A percentile compares a stretch with the other conserved stretches of the same genome.
Evolutionary conservation across 2,888 invertebrate genomes (phyloP).

Genomic region (Drosophila vallismaia): DNA sequence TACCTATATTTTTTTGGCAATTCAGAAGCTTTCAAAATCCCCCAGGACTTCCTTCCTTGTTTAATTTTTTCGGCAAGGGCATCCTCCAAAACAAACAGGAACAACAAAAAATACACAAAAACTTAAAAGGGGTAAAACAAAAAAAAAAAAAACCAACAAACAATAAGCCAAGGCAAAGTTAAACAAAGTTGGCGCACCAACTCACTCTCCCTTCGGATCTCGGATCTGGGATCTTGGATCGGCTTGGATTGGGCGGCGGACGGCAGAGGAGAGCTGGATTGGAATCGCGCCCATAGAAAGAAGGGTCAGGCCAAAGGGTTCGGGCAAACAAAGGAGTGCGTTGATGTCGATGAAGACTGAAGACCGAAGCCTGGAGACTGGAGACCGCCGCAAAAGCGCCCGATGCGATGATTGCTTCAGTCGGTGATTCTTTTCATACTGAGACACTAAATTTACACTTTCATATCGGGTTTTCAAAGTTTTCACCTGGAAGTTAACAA

Average conservation of each 20-base stretch:
- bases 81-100: constrained; percentile 48
- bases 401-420: constrained; percentile 73
- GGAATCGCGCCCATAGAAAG: constrained; percentile 6
- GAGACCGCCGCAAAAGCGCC: constrained; percentile 68
- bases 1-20: neutral
- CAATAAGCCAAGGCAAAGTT: constrained; percentile 63
- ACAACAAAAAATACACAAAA: constrained; percentile 33
- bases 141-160: constrained; percentile 42
- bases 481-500: too few species aligned
- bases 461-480: neutral
- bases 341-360: constrained; percentile 66
- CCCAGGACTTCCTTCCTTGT: constrained; percentile 8
- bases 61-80: constrained; percentile 49
- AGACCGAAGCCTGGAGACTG: constrained; percentile 36
- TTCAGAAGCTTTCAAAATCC: constrained; percentile 36
- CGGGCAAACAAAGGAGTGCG: constrained; percentile 73
- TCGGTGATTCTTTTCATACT: constrained; percentile 39
- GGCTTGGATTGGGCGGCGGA: constrained; percentile 6
- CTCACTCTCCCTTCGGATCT: constrained; percentile 32
- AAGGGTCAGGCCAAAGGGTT: constrained; percentile 54
- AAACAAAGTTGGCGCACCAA: constrained; percentile 69
- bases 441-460: neutral
- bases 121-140: constrained; percentile 15
- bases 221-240: constrained; percentile 23
- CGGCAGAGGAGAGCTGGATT: neutral